Evolutionary conservation across 2,888 invertebrate genomes (phyloP), one percentile per base, ranked within the genome.

Genomic region (Leptopilina drosophilae): DNA sequence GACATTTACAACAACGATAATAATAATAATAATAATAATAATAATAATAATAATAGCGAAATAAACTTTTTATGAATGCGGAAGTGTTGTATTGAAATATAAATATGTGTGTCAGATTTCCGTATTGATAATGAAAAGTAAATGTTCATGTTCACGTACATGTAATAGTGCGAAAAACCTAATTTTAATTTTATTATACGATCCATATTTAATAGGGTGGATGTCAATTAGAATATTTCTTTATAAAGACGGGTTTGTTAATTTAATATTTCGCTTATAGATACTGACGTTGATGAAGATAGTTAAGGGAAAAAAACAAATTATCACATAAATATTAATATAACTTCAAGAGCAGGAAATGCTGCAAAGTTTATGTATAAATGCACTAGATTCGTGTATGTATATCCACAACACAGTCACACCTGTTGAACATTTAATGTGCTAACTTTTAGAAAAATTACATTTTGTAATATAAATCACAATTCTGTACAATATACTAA

Each of bases 251-350:
- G 15, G n/a, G 62, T 62, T 62, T 62, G 20, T 62, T 62, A 62
- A 62, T 62, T 62, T 62, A 62, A 62, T 62, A 20, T 62, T 62
- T 15, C 15, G 9, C 62, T 20, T 62, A 20, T 62, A 62, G 62
- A 62, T 62, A 20, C 20, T 62, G 20, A 62, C 20, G 20, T 20
- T 20, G 62, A 59, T 59, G 59, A 59, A 59, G 59, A 62, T 62
- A 62, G 49, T 12, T 9, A 9, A 1, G 62, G n/a, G 20, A 20
- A 15, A 62, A 62, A 62, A 62, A 62, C 62, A 62, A 62, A 62
- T 62, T 62, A 62, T 62, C 62, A 20, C 62, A 62, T 62, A 62
- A 62, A 62, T 62, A 62, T 62, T 62, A 62, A 62, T 62, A 62
- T 20, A 20, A 7, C 59, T 59, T 11, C 33, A 33, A 11, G 20